These are phyloP conservation scores for Tromatobia lineatoria DNA, from an alignment of 2,888 invertebrate species.

Conservation along the genomic window DNA sequence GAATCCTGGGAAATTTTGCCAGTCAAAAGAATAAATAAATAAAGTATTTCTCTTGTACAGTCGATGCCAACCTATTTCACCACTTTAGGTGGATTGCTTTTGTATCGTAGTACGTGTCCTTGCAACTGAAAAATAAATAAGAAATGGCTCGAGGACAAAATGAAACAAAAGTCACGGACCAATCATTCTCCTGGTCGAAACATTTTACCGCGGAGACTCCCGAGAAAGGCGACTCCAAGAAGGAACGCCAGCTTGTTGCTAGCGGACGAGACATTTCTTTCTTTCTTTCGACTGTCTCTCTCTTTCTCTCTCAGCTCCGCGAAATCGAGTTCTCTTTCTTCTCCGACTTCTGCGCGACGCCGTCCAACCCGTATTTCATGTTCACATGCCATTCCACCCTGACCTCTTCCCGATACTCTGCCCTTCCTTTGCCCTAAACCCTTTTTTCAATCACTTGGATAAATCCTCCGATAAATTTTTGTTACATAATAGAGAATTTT, in stretches of 20 bases:
- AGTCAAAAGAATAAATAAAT: no score
- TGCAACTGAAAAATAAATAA: constrained; percentile 31
- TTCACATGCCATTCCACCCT: constrained; percentile 24
- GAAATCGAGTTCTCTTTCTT: constrained; percentile 46
- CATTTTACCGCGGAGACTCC: constrained; percentile 64
- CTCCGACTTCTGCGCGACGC: constrained; percentile 28
- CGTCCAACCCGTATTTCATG: constrained; percentile 39
- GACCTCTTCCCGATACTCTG: background rate
- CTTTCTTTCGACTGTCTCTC: constrained; percentile 50
- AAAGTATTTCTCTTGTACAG: background rate
- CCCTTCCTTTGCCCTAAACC: background rate
- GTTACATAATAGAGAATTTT: background rate
- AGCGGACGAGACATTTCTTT: constrained; percentile 66
- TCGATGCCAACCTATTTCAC: constrained; percentile 20
- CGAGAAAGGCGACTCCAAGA: constrained; percentile 57
- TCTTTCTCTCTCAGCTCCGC: constrained; percentile 33
- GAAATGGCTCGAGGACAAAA: constrained; percentile 13
- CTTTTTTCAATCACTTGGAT: constrained; percentile 36
- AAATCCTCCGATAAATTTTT: background rate
- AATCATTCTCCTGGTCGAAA: constrained; percentile 49
- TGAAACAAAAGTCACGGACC: constrained; percentile 53
- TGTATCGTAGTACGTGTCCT: constrained; percentile 49
- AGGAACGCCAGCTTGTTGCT: constrained; percentile 55
- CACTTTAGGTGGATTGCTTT: constrained; percentile 22
- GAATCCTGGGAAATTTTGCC: no score